A percentile compares a stretch with the other conserved stretches of the same genome.
These are phyloP conservation scores for Elachura formosa DNA, from an alignment of 2,113 vertebrate species.

Conservation along the genomic window DNA sequence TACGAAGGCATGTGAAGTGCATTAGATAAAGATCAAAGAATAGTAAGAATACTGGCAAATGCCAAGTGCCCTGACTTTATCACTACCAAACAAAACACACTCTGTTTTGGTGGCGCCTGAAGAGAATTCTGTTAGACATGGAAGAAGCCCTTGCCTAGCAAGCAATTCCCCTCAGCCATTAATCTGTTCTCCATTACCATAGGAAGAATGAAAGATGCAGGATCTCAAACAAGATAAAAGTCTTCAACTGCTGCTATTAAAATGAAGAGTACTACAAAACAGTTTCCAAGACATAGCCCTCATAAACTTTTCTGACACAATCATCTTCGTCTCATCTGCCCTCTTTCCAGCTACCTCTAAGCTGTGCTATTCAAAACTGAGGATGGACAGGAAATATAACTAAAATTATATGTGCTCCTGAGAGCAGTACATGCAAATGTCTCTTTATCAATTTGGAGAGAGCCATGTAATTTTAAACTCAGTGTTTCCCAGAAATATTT, in stretches of 20 bases:
- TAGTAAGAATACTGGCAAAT: neutral
- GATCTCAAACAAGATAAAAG: neutral
- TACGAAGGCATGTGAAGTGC: neutral
- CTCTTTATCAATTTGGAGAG: neutral
- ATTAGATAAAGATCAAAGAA: neutral
- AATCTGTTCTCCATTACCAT: neutral
- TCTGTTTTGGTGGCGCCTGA: neutral
- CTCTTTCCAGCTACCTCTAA: neutral
- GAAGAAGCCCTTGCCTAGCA: neutral
- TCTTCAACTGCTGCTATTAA: neutral
- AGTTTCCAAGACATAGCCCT: neutral
- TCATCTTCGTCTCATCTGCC: neutral
- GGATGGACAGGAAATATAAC: neutral
- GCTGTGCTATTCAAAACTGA: neutral
- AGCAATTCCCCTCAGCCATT: neutral
- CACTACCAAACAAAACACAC: neutral
- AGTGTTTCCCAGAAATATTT: neutral
- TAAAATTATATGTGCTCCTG: neutral
- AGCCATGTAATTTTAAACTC: neutral
- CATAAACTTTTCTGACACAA: neutral
- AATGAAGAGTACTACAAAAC: neutral
- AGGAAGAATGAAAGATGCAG: neutral
- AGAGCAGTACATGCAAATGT: neutral
- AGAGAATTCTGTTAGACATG: neutral
- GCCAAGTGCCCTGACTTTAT: neutral